phyloP scores from a whole-genome alignment of 2,113 vertebrate species.

The Amphiprion ocellaris region DNA sequence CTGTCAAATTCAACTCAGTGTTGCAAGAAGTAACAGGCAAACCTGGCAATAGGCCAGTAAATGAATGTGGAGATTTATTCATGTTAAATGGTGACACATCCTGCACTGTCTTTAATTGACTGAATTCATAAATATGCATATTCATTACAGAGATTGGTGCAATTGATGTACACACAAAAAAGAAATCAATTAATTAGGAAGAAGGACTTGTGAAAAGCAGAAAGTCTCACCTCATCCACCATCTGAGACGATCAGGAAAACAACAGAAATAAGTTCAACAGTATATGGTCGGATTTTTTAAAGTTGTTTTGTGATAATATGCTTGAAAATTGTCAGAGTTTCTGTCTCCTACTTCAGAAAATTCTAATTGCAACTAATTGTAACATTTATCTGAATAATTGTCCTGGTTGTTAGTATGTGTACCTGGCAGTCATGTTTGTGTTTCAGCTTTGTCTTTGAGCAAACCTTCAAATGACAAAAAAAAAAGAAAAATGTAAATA shows the following conservation, averaged over 20 bases:
- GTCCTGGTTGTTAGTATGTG: no score
- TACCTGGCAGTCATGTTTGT: not conserved
- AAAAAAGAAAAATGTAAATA: no score
- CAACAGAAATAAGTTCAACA: no score
- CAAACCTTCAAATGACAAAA: no score
- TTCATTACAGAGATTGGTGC: constrained; percentile 35
- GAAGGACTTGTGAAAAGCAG: not conserved
- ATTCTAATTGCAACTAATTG: not conserved
- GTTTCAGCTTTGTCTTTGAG: not conserved
- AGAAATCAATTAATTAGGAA: not conserved
- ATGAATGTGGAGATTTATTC: constrained; percentile 30
- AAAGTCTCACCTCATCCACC: not conserved
- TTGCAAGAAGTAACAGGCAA: constrained; percentile 15
- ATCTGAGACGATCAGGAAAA: no score
- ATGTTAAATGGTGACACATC: constrained; percentile 23
- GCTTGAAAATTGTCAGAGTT: not conserved
- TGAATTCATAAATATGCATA: constrained; percentile 31
- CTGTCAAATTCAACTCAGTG: not conserved
- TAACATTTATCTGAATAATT: not conserved
- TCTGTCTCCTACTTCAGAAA: not conserved
- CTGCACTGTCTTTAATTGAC: constrained; percentile 17
- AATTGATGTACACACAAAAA: not conserved
- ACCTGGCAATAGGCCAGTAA: constrained; percentile 23
- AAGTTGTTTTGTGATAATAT: not conserved
- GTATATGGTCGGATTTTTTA: no score